Percentiles rank a stretch among this genome's conserved stretches.
Conservation (phyloP, 2,113 vertebrate genomes). For the Coturnix japonica region DNA sequence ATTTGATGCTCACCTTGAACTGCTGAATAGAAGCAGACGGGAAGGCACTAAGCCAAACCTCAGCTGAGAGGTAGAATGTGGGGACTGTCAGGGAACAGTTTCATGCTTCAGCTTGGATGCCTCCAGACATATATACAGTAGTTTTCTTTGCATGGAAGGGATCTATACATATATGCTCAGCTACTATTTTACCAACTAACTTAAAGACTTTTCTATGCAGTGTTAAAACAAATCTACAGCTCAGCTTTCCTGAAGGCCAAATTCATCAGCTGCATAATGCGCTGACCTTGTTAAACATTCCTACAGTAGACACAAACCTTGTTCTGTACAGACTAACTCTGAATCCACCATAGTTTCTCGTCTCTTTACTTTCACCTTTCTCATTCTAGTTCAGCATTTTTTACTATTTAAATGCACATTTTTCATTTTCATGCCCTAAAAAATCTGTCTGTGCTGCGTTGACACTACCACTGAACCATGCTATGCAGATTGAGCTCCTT, state of each 20-base stretch:
- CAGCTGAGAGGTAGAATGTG: not conserved
- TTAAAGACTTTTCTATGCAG: not conserved
- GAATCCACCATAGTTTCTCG: not conserved
- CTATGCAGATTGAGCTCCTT: not conserved
- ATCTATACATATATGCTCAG: accelerated
- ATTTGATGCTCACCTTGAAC: not conserved
- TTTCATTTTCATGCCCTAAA: not conserved
- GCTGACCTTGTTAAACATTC: not conserved
- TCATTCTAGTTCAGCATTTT: not conserved
- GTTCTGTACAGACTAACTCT: not conserved
- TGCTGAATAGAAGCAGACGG: not conserved
- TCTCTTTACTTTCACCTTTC: not conserved
- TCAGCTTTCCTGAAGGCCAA: not conserved
- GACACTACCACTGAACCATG: not conserved
- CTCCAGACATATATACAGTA: accelerated
- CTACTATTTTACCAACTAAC: not conserved
- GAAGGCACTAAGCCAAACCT: not conserved
- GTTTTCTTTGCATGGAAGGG: not conserved
- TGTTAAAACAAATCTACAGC: not conserved
- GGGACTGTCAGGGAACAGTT: not conserved
- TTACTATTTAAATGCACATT: not conserved
- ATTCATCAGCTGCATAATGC: not conserved
- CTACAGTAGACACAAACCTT: not conserved
- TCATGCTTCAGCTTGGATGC: not conserved
- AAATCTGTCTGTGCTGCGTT: not conserved